Base-by-base conservation (phyloP, 2,888 invertebrate species). In the Pseudococcus jackbeardsleyi region DNA sequence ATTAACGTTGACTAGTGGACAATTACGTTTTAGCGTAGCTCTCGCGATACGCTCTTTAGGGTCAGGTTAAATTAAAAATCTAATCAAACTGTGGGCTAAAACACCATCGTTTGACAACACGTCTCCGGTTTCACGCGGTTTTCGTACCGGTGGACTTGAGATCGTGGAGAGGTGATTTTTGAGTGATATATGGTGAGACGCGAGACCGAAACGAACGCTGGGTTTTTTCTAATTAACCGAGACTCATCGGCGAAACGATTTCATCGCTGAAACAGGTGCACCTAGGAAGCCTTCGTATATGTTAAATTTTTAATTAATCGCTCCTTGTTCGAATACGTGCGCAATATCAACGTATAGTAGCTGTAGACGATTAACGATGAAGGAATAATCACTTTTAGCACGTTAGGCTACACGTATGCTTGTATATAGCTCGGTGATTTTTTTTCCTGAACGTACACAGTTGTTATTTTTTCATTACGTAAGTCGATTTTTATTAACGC, bases 81-180 rank as follows among this genome's bases (percentile, higher is more conserved):
- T 64, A 64, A 64, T 64, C 64, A 64, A 7, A 64, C 6, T 64
- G 26, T 33, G 26, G 26, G 26, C 22, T 5, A 64, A 54, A 17
- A 54, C 54, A 17, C 54, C 54, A 54, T 54, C 17, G 17, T 54
- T 54, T 54, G 54, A 54, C 54, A 54, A 54, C 54, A 54, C 54
- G 64, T 64, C 64, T 64, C 64, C 64, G 64, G 64, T 22, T 64
- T 64, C 64, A 64, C 22, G 64, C 22, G 64, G 64, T 64, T 64
- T 64, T 64, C 22, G 19, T 11, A 8, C 6, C 64, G 64, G 19
- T 64, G 19, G 64, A 64, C 64, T 54, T 54, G 54, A 15, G 1
- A 64, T 64, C 22, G 54, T 54, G 54, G 17, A 19, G 64, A 19
- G 64, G 64, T 22, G 64, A 64, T 22, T 64, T 64, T 64, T 64